Conservation (phyloP, 2,113 vertebrate genomes). For the Eurypyga helias region DNA sequence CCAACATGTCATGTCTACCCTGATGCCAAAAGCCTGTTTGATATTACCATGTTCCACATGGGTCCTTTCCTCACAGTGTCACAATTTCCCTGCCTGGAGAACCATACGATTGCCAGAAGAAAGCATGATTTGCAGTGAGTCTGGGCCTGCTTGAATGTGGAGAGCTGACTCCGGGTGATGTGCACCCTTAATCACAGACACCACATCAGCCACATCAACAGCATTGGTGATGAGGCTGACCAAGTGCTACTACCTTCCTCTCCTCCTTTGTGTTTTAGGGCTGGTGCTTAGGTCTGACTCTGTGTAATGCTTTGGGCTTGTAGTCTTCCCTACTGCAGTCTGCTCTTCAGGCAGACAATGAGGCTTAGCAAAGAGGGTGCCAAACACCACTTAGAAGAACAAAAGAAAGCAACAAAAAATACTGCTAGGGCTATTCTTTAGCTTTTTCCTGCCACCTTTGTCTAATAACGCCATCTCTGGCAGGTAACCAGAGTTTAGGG, state of each 20-base stretch:
- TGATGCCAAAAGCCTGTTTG: background rate
- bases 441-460: background rate
- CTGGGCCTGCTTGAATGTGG: background rate
- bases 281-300: background rate
- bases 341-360: background rate
- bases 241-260: background rate
- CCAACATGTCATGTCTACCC: too few species aligned
- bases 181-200: background rate
- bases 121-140: background rate
- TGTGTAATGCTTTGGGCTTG: background rate
- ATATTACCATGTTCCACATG: background rate
- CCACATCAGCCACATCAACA: background rate
- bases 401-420: background rate
- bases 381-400: background rate
- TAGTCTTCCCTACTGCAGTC: background rate
- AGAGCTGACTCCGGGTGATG: fast-evolving
- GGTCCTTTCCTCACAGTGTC: background rate
- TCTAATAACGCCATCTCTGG: fast-evolving
- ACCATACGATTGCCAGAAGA: background rate
- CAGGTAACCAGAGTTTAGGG: background rate
- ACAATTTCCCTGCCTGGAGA: background rate
- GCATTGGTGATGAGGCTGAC: background rate
- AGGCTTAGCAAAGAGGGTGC: background rate
- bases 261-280: background rate
- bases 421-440: background rate